These are phyloP conservation scores for Synergus gifuensis DNA, from an alignment of 2,888 invertebrate genomes.

Conservation along the genomic window DNA sequence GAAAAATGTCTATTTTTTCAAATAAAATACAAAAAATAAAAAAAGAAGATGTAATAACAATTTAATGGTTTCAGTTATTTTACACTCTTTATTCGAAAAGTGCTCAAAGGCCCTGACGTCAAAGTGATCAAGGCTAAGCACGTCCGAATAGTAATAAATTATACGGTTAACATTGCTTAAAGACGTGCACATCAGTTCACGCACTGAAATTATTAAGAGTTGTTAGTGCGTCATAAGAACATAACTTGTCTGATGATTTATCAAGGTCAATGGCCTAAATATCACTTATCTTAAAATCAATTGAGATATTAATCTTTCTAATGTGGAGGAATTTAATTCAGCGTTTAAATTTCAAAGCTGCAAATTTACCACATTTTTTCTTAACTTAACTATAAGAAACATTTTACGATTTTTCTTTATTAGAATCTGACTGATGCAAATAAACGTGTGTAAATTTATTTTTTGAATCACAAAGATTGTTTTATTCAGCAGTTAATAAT, in stretches of 20 bases:
- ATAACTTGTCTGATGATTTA: slow-evolving; percentile 5
- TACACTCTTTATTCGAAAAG: slow-evolving; percentile 18
- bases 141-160: slow-evolving; percentile 32
- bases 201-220: slow-evolving; percentile 24
- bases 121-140: slow-evolving; percentile 21
- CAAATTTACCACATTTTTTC: not conserved
- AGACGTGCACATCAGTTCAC: slow-evolving; percentile 28
- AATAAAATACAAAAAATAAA: too few relatives aligned
- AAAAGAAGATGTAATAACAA: not conserved
- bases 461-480: too few relatives aligned
- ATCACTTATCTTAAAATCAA: not conserved
- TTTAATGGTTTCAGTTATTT: not conserved
- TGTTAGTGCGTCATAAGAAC: slow-evolving; percentile 21
- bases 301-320: not conserved
- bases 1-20: not conserved
- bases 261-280: slow-evolving; percentile 16
- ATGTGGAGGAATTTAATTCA: not conserved
- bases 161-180: slow-evolving; percentile 17
- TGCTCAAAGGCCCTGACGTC: slow-evolving; percentile 35
- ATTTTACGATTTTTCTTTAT: too few relatives aligned
- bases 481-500: too few relatives aligned
- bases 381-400: too few relatives aligned
- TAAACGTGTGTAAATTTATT: too few relatives aligned
- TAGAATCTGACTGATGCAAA: too few relatives aligned
- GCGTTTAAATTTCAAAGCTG: not conserved